A percentile compares a stretch with the other conserved stretches of the same genome.
Conservation (phyloP, 2,888 invertebrate genomes). For the Melieria omissa region DNA sequence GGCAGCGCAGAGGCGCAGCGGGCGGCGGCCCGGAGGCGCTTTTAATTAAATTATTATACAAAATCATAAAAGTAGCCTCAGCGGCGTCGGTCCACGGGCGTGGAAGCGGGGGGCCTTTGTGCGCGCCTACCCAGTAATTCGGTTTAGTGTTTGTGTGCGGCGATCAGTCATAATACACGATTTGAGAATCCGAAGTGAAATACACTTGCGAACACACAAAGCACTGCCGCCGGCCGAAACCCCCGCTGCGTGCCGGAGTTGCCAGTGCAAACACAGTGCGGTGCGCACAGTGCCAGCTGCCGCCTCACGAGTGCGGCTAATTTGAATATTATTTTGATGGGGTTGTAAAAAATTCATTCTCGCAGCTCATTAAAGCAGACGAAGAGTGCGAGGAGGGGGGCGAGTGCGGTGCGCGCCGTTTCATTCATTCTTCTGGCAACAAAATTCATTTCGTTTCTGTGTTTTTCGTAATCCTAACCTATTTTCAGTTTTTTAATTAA, state of each 20-base stretch:
- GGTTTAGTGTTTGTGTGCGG: background rate
- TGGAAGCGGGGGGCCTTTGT: background rate
- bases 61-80: no score
- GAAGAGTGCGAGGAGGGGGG: background rate
- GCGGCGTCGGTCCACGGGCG: background rate
- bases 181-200: background rate
- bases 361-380: constrained; percentile 3
- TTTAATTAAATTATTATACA: no score
- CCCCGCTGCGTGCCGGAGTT: background rate
- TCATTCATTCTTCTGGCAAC: no score
- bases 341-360: constrained; percentile 5
- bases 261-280: background rate
- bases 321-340: constrained; percentile 4
- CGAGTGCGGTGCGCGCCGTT: no score
- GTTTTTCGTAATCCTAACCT: no score
- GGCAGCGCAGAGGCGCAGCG: no score
- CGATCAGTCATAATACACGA: background rate
- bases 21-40: no score
- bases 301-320: background rate
- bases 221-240: no score
- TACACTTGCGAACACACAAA: background rate
- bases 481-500: no score
- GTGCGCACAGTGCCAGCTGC: background rate
- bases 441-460: no score
- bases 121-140: background rate